Evolutionary conservation across 2,888 invertebrate genomes (phyloP).

Genomic region (Seira musarum): DNA sequence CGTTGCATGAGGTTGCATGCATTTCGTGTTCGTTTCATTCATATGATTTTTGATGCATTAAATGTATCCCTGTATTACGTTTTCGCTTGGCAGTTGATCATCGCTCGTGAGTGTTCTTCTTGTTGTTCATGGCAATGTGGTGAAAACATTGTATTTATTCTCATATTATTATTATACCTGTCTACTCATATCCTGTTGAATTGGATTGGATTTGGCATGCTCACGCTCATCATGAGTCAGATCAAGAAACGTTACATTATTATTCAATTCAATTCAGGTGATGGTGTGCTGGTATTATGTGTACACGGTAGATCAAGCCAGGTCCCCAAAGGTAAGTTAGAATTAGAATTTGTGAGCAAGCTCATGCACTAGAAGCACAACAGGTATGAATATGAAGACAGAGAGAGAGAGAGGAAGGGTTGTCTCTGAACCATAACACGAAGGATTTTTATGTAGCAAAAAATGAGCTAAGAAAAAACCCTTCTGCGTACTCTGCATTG

Average conservation of each 20-base stretch:
- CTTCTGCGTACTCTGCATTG: background rate
- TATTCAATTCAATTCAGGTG: background rate
- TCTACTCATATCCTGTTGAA: no score
- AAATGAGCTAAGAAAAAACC: background rate
- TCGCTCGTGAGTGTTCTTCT: background rate
- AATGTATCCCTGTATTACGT: background rate
- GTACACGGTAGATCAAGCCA: no score
- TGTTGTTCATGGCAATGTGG: background rate
- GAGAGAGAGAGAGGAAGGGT: background rate
- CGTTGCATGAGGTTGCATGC: background rate
- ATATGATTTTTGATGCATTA: conserved; percentile 6
- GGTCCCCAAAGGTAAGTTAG: no score
- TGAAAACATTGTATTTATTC: conserved; percentile 7
- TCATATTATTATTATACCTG: no score
- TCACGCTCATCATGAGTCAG: background rate
- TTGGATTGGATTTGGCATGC: background rate
- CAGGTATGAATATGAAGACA: background rate
- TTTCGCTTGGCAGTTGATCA: background rate
- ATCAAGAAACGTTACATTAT: background rate
- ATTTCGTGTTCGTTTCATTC: background rate
- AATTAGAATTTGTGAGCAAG: no score
- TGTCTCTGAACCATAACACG: conserved; percentile 2
- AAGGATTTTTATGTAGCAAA: background rate
- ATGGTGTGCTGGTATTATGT: no score
- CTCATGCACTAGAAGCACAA: background rate